Evolutionary conservation across 2,113 vertebrate genomes (phyloP).

Genomic region (Alces alces): DNA sequence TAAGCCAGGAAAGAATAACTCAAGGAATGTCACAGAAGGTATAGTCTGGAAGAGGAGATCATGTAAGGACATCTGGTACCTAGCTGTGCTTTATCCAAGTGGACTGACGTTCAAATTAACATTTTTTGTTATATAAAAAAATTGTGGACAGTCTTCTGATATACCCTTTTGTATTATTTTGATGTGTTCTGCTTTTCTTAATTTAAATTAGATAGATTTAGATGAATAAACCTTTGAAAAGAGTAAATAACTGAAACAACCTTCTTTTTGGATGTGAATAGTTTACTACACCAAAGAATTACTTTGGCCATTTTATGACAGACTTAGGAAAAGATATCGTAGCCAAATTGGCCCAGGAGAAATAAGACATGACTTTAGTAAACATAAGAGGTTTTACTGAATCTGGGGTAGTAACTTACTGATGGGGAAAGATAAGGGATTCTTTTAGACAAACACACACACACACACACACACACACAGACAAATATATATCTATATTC

Average conservation of each 20-base stretch:
- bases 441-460: not conserved
- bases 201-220: not conserved
- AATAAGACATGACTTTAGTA: not conserved
- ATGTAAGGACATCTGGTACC: constrained; percentile 12
- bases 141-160: not conserved
- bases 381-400: not conserved
- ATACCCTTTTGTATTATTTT: not conserved
- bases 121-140: not conserved
- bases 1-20: constrained; percentile 33
- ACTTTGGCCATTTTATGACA: not conserved
- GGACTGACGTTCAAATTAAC: not conserved
- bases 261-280: not conserved
- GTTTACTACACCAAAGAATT: not conserved
- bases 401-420: not conserved
- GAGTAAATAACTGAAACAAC: not conserved
- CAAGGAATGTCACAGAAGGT: constrained; percentile 34
- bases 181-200: not conserved
- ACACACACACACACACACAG: not conserved
- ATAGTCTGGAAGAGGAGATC: not conserved
- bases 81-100: not conserved
- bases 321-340: not conserved
- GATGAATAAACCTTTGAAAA: not conserved
- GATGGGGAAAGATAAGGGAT: not conserved
- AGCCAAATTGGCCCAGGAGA: not conserved
- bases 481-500: not conserved